Conservation (phyloP, 2,113 vertebrate species). For the Ifrita kowaldi region DNA sequence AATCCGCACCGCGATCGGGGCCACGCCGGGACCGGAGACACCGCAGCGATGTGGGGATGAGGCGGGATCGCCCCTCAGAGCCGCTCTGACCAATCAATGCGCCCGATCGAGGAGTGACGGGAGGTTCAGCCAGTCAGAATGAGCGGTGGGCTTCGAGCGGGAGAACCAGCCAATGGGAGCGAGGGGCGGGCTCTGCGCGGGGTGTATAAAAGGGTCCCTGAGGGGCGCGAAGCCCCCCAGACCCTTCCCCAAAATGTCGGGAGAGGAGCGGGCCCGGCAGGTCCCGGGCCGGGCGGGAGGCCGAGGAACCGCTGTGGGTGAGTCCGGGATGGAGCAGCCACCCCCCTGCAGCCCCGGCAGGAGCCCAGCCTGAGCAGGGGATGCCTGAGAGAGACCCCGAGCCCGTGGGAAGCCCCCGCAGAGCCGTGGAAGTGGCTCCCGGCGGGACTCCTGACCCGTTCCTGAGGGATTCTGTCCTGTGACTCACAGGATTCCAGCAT, state of each 20-base stretch:
- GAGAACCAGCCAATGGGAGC: neutral
- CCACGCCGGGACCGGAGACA: accelerated
- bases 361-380: neutral
- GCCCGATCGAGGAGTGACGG: neutral
- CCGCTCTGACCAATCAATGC: neutral
- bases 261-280: neutral
- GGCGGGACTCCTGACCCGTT: neutral
- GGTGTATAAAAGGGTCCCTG: neutral
- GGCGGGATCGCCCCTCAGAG: neutral
- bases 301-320: neutral
- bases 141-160: neutral
- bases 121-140: accelerated
- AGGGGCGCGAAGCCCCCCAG: neutral
- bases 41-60: accelerated
- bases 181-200: neutral
- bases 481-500: accelerated
- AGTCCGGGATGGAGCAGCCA: neutral
- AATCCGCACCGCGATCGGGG: neutral
- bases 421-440: neutral
- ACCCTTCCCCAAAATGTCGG: neutral
- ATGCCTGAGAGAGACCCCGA: neutral
- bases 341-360: neutral
- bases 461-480: neutral
- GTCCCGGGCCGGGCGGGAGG: neutral
- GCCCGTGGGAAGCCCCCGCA: neutral